These are phyloP conservation scores for Tenthredo scrophulariae DNA, from an alignment of 2,888 invertebrate species.

Conservation along the genomic window DNA sequence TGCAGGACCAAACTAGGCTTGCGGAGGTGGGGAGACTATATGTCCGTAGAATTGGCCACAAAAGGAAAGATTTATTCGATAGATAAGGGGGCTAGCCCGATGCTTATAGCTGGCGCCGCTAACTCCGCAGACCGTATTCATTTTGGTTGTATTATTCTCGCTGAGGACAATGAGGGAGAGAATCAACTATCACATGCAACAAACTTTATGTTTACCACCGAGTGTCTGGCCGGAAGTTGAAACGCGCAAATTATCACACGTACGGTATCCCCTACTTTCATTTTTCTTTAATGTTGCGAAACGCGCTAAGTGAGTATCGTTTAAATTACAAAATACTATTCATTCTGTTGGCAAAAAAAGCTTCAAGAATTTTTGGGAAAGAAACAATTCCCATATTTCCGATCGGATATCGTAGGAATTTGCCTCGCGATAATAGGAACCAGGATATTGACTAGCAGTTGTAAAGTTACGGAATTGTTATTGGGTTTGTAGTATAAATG, in stretches of 20 bases:
- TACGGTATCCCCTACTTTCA: neutral
- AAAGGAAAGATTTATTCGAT: slow-evolving; percentile 48
- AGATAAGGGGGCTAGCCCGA: slow-evolving; percentile 42
- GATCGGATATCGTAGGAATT: neutral
- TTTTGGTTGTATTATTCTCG: neutral
- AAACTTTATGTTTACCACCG: neutral
- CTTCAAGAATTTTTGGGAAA: neutral
- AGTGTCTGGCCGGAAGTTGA: neutral
- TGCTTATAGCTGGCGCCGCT: slow-evolving; percentile 11
- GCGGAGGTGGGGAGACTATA: neutral
- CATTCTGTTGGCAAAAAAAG: neutral
- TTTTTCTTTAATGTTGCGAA: neutral
- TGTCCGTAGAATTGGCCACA: slow-evolving; percentile 21
- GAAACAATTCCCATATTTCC: neutral
- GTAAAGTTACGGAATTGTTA: neutral
- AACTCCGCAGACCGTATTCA: neutral
- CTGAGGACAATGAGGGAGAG: neutral
- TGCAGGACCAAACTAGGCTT: neutral
- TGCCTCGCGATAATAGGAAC: neutral
- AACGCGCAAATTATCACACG: neutral
- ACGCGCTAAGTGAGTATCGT: too few species aligned
- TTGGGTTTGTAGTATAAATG: neutral
- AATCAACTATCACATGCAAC: slow-evolving; percentile 31
- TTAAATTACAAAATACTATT: too few species aligned
- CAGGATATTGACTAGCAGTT: neutral